Percentiles rank a stretch among this genome's conserved stretches.
Evolutionary conservation across 2,797 vertebrate genomes (phyloP).

Genomic region (Helarctos malayanus): DNA sequence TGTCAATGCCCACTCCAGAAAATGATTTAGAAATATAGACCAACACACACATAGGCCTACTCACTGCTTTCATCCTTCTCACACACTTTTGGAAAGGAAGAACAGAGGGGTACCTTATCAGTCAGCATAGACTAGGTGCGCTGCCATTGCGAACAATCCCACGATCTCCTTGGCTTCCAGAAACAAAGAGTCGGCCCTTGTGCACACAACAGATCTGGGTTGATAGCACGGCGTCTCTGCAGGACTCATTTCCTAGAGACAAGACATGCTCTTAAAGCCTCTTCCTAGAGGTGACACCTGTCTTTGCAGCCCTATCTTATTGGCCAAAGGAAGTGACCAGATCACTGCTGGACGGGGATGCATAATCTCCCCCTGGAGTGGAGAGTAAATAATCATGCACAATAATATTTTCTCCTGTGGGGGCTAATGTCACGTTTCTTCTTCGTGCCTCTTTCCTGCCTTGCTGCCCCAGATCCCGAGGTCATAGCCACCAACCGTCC

Average conservation of each 20-base stretch:
- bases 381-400: not conserved
- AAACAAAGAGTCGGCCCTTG: not conserved
- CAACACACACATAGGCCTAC: too few species aligned
- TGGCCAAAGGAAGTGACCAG: not conserved
- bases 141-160: not conserved
- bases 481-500: not conserved
- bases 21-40: not conserved
- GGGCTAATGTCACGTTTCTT: not conserved
- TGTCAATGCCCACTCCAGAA: not conserved
- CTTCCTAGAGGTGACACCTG: not conserved
- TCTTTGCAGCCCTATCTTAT: not conserved
- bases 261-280: not conserved
- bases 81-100: not conserved
- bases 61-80: not conserved
- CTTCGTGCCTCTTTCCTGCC: not conserved
- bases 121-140: not conserved
- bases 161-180: not conserved
- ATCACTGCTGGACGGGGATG: not conserved
- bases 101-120: fast-evolving
- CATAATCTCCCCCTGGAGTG: not conserved
- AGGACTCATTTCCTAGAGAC: not conserved
- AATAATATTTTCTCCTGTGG: not conserved
- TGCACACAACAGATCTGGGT: not conserved
- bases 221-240: not conserved
- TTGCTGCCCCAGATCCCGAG: not conserved